Evolutionary conservation across 2,797 vertebrate genomes (phyloP).

Genomic region (Peromyscus attwateri): DNA sequence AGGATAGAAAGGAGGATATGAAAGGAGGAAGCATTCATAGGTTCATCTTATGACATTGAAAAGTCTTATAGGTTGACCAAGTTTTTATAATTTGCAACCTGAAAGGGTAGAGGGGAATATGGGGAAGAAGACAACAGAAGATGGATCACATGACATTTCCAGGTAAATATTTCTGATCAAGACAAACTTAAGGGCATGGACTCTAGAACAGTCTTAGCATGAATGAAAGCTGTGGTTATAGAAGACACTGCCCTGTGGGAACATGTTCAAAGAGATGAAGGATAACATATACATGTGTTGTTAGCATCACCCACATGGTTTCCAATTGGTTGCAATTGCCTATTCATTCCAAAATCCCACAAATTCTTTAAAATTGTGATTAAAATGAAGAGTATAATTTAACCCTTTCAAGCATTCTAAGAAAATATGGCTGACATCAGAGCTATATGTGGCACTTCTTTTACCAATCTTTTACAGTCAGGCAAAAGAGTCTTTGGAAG

Average conservation of each 20-base stretch:
- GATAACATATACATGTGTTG: background rate
- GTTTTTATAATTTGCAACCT: background rate
- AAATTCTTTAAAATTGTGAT: constrained; percentile 15
- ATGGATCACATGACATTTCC: background rate
- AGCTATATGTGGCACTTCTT: background rate
- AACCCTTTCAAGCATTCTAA: background rate
- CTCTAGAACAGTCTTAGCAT: background rate
- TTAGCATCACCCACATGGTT: background rate
- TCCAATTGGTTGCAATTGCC: background rate
- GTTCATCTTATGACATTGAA: background rate
- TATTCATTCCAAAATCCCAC: constrained; percentile 16
- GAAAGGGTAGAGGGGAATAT: background rate
- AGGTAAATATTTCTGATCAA: background rate
- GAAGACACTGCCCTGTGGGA: background rate
- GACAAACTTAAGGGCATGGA: background rate
- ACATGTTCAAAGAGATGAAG: background rate
- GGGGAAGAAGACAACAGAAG: background rate
- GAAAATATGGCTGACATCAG: background rate
- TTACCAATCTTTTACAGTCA: background rate
- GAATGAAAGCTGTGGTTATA: background rate
- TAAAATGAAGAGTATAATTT: background rate
- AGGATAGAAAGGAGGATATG: background rate
- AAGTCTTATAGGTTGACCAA: background rate
- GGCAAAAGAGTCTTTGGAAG: background rate
- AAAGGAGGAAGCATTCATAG: background rate